phyloP scores from a whole-genome alignment of 2,113 vertebrate species.

The Amblyornis subalaris region DNA sequence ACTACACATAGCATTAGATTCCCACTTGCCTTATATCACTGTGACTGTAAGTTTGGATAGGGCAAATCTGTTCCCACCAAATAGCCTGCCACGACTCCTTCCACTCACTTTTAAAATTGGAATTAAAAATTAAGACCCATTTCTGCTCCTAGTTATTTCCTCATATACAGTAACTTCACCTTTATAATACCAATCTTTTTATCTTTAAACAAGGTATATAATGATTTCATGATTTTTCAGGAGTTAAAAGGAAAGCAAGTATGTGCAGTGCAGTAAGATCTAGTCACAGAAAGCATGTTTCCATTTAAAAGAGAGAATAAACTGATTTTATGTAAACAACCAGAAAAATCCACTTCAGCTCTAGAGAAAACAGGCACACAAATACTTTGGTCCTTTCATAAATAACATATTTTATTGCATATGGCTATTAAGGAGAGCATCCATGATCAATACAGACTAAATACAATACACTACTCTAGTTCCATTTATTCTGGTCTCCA shows the following conservation, averaged over 20 bases:
- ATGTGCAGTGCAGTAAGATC: background rate
- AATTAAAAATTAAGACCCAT: background rate
- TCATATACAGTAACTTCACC: background rate
- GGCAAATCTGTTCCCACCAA: background rate
- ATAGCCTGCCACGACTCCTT: background rate
- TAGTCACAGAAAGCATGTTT: background rate
- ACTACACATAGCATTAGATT: background rate
- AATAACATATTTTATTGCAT: conserved; percentile 98
- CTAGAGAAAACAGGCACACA: conserved; percentile 14
- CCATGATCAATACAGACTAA: conserved; percentile 94
- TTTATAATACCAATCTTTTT: background rate
- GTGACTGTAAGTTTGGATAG: background rate
- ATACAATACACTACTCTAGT: conserved; percentile 87
- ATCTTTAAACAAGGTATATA: background rate
- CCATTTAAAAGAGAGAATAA: background rate
- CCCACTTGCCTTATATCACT: background rate
- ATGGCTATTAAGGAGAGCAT: conserved; percentile 88
- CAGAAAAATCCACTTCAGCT: background rate
- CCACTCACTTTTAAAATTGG: background rate
- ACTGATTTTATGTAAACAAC: background rate
- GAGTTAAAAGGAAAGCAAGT: background rate
- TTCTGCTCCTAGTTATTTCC: background rate
- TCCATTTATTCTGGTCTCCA: conserved; percentile 85
- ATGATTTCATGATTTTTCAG: background rate
- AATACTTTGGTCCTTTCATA: conserved; percentile 77